Evolutionary conservation across 2,797 vertebrate genomes (phyloP), one percentile per base, ranked within the genome.

Genomic region (Cichlasoma orientale): DNA sequence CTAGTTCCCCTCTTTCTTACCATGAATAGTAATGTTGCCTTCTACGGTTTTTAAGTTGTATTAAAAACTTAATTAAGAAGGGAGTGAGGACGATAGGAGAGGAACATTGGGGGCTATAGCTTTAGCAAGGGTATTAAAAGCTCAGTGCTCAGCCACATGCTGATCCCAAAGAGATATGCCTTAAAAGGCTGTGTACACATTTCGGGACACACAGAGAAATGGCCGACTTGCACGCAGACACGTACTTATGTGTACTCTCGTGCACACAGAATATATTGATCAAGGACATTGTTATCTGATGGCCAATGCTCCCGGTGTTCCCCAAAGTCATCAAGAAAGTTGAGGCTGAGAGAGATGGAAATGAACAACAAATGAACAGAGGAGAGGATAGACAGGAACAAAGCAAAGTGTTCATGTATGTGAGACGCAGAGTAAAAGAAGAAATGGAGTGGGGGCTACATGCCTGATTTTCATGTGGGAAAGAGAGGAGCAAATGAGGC

Each of bases 261-360:
- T 14, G 56, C 76, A 66, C 25, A 11, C 57, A 80, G 74, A 78
- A 79, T 68, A 47, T 89, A 92, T 92, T 38, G 87, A 92, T 91
- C 83, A 83, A 84, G 86, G 88, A 85, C 82, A 71, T 82, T 80
- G 85, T 87, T 93, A 92, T 92, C 90, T 92, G 91, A 92, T 92
- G 86, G 85, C 88, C 79, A 84, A 78, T 86, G 87, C 56, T 85
- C 87, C 87, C 86, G 71, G 36, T 59, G 81, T 74, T 90, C 88
- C 84, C 88, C 79, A 88, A 93, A 92, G 90, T 90, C 89, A 92
- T 92, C 90, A 89, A 85, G 83, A 90, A 80, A 91, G 80, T 82
- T 16, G 44, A 36, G 29, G 16, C 75, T 75, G 61, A 85, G 77
- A 80, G 56, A 77, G 78, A 87, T 66, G 57, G 76, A 77, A 68